Evolutionary conservation across 2,113 vertebrate genomes (phyloP).

Genomic region (chimpanzee (Pan troglodytes)): NHGRI_mPanTro3-v2.1_pri NC_086015.1:159078001-159078500

Average conservation of each 20-base stretch:
- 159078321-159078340: no score
- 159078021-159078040: slow-evolving; percentile 33
- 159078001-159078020: not conserved
- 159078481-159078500: no score
- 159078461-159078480: no score
- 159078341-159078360: no score
- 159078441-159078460: no score
- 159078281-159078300: no score
- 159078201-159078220: not conserved
- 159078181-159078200: not conserved
- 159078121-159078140: not conserved
- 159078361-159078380: no score
- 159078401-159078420: no score
- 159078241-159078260: not conserved
- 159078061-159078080: not conserved
- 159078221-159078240: not conserved
- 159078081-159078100: not conserved
- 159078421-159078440: no score
- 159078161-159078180: not conserved
- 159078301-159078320: no score
- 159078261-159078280: not conserved
- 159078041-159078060: not conserved
- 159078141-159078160: not conserved
- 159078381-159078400: no score
- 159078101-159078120: not conserved